Base-by-base conservation (phyloP, 35 echinoderm and acorn worm species). In the Diadema setosum region DNA sequence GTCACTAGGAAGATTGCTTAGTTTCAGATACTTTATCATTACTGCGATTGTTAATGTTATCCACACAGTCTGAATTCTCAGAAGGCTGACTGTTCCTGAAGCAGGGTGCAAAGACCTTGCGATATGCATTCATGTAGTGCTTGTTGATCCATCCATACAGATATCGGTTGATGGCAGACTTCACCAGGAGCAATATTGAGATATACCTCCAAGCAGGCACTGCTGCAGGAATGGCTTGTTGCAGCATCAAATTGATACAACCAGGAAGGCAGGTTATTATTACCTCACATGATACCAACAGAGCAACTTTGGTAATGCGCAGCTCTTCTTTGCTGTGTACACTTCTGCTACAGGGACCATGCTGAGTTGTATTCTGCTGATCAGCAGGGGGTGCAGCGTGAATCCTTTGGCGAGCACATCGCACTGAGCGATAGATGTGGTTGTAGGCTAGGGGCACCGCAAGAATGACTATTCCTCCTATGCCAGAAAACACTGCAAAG, bases 151-250 rank as follows among this genome's bases (percentile, higher is more conserved):
- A 85, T 0, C 89, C 93, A 80, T 95, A 91, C 7, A 95, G 76
- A 70, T 82, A 95, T 5, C 89, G 93, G 57, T 95, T 95, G 0
- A 95, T 45, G 5, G 88, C 73, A 27, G 93, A 95, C 39, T 95
- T 95, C 4, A 85, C 85, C 42, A 87, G 91, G 5, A 95, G 49
- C 5, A 95, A 63, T 30, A 95, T 12, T 45, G 87, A 64, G 5
- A 84, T 63, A 21, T 40, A 70, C 29, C 85, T 82, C 26, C 75
- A 91, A 0, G 41, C 30, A 64, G 85, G 59, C 3, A 91, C 36
- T 5, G 89, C 12, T 5, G 91, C 65, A 5, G 89, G 93, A 18
- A 82, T 27, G 9, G 37, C 43, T 39, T 52, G 50, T 16, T 91
- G 86, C 31, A 95, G 75, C 61, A 95, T 55, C 42, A 88, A 85